Evolutionary conservation across 2,113 vertebrate genomes (phyloP).

Genomic region (Oncorhynchus keta): DNA sequence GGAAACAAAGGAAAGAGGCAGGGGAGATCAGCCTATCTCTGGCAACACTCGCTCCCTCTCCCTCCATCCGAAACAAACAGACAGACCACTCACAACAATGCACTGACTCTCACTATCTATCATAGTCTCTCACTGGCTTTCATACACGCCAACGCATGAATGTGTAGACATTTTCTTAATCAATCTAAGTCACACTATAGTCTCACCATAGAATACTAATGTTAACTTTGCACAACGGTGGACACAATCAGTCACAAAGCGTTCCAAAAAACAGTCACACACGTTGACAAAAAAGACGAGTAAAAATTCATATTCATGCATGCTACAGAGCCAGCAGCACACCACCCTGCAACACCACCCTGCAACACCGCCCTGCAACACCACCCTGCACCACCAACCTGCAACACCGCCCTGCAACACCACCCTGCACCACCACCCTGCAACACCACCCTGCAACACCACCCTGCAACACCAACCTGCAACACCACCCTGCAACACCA

Average conservation of each 20-base stretch:
- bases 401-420: too few relatives aligned
- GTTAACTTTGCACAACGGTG: slow-evolving; percentile 31
- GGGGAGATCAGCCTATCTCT: slow-evolving; percentile 68
- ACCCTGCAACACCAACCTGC: too few relatives aligned
- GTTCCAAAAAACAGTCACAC: neutral
- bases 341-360: too few relatives aligned
- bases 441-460: too few relatives aligned
- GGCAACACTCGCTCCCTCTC: slow-evolving; percentile 70
- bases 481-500: too few relatives aligned
- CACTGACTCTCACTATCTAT: slow-evolving; percentile 48
- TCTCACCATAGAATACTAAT: slow-evolving; percentile 14
- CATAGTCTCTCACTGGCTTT: slow-evolving; percentile 38
- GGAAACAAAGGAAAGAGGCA: slow-evolving; percentile 71
- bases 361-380: too few relatives aligned
- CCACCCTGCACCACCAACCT: too few relatives aligned
- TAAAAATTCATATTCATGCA: too few relatives aligned
- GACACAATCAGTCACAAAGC: slow-evolving; percentile 15
- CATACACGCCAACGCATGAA: slow-evolving; percentile 36
- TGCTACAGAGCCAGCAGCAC: too few relatives aligned
- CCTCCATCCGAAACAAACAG: slow-evolving; percentile 48
- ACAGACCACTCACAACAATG: slow-evolving; percentile 50
- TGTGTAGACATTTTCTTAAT: slow-evolving; percentile 30
- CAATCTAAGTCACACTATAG: slow-evolving; percentile 42
- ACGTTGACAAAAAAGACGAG: too few relatives aligned
- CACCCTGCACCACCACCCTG: too few relatives aligned